Evolutionary conservation across 2,797 vertebrate species (phyloP).

Genomic region (Setipinna tenuifilis): DNA sequence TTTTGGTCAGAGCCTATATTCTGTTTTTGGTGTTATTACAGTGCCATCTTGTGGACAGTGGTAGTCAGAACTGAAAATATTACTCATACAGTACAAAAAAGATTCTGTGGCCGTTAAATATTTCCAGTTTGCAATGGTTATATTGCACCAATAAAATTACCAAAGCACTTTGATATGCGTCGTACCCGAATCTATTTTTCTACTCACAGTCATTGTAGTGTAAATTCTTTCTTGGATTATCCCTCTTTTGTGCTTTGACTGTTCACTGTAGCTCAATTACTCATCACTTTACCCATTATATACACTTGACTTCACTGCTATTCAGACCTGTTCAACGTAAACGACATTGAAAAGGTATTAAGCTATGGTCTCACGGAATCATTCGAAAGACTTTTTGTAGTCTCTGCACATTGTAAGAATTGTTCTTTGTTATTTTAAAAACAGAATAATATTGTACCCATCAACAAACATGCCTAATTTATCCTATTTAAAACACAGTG

Average conservation of each 20-base stretch:
- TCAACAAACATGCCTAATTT: background rate
- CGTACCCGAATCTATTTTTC: background rate
- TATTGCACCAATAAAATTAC: background rate
- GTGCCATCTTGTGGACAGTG: conserved; percentile 15
- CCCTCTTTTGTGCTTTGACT: background rate
- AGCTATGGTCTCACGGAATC: background rate
- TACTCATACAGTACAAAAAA: background rate
- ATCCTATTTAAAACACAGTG: background rate
- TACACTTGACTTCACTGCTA: background rate
- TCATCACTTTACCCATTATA: background rate
- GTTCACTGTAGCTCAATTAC: background rate
- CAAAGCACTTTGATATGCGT: conserved; percentile 14
- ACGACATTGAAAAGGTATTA: background rate
- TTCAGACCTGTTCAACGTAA: background rate
- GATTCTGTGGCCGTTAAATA: conserved; percentile 7
- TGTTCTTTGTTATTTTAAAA: background rate
- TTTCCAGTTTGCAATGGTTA: conserved; percentile 9
- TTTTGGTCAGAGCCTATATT: background rate
- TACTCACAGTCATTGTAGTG: background rate
- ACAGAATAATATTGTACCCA: background rate
- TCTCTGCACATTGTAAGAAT: background rate
- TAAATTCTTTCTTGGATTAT: background rate
- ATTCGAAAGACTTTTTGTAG: background rate
- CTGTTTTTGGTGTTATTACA: background rate
- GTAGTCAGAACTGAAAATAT: conserved; percentile 4